Conservation (phyloP, 1,140 invertebrate species). For the Ceratoteleas bidentatus region DNA sequence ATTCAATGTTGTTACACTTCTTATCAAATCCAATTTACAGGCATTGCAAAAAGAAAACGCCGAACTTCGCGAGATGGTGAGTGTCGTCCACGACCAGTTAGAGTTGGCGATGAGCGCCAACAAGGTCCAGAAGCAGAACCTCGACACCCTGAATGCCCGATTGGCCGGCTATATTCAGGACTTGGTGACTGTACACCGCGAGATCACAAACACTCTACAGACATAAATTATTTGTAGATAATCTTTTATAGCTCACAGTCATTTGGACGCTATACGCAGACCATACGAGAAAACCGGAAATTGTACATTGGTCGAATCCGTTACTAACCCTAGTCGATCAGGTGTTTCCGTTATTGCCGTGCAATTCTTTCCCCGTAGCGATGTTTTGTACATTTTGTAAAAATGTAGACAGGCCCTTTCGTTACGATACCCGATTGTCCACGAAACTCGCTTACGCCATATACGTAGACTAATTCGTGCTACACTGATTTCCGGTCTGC, state of each 20-base stretch:
- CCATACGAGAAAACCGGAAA: slow-evolving; percentile 44
- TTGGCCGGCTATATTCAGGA: slow-evolving; percentile 92
- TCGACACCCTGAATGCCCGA: slow-evolving; percentile 92
- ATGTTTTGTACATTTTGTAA: slow-evolving; percentile 51
- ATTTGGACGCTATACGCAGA: slow-evolving; percentile 62
- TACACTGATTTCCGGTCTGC: too few relatives aligned
- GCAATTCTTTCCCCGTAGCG: too few relatives aligned
- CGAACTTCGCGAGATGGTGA: slow-evolving; percentile 86
- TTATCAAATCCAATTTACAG: slow-evolving; percentile 74
- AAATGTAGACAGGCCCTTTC: slow-evolving; percentile 2
- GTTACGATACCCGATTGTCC: slow-evolving; percentile 15
- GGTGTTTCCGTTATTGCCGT: too few relatives aligned
- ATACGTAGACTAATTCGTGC: neutral
- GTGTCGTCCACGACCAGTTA: slow-evolving; percentile 90
- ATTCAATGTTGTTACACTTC: too few relatives aligned
- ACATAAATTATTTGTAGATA: slow-evolving; percentile 84
- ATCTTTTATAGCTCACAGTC: slow-evolving; percentile 73
- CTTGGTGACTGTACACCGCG: slow-evolving; percentile 91
- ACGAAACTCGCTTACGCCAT: slow-evolving; percentile 12
- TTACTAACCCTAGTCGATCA: slow-evolving; percentile 44
- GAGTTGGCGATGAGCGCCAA: slow-evolving; percentile 90
- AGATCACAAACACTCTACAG: slow-evolving; percentile 89
- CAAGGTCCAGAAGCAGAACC: slow-evolving; percentile 91
- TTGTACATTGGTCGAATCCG: slow-evolving; percentile 62
- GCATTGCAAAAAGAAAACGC: slow-evolving; percentile 87